A percentile compares a stretch with the other conserved stretches of the same genome.
Conservation (phyloP, 2,113 vertebrate species). For the Sitta europaea region DNA sequence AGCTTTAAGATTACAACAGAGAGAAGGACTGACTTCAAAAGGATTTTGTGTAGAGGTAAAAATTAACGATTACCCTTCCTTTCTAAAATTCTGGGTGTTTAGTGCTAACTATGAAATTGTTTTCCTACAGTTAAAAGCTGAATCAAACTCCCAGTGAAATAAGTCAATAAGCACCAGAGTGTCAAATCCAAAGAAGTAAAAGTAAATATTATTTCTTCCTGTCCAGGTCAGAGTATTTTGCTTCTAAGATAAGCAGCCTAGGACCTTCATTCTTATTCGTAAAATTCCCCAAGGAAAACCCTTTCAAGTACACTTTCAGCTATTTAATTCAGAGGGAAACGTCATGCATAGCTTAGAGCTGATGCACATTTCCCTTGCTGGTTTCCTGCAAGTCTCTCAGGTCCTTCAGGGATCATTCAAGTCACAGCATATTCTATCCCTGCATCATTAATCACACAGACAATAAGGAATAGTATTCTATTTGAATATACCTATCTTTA, state of each 20-base stretch:
- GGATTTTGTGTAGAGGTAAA: not conserved
- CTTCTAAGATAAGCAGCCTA: constrained; percentile 26
- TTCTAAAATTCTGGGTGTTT: not conserved
- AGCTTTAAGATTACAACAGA: not conserved
- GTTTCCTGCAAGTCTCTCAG: constrained; percentile 9
- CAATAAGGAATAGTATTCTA: not conserved
- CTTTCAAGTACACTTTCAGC: not conserved
- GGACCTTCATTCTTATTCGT: not conserved
- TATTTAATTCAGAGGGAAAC: constrained; percentile 19
- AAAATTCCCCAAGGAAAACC: not conserved
- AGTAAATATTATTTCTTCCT: constrained; percentile 37
- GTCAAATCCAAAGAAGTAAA: not conserved
- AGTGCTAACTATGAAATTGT: not conserved
- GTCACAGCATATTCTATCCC: not conserved
- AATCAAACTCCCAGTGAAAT: not conserved
- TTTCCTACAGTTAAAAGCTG: not conserved
- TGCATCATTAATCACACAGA: not conserved
- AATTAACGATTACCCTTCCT: not conserved
- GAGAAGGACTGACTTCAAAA: not conserved
- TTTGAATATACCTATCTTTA: not conserved
- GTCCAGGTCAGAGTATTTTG: not conserved
- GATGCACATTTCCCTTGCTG: constrained; percentile 24
- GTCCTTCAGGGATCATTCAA: not conserved
- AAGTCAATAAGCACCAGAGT: not conserved
- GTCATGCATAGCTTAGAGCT: constrained; percentile 31